These are phyloP conservation scores for Apodemus agrarius DNA, from an alignment of 2,797 vertebrate species.

Conservation along the genomic window DNA sequence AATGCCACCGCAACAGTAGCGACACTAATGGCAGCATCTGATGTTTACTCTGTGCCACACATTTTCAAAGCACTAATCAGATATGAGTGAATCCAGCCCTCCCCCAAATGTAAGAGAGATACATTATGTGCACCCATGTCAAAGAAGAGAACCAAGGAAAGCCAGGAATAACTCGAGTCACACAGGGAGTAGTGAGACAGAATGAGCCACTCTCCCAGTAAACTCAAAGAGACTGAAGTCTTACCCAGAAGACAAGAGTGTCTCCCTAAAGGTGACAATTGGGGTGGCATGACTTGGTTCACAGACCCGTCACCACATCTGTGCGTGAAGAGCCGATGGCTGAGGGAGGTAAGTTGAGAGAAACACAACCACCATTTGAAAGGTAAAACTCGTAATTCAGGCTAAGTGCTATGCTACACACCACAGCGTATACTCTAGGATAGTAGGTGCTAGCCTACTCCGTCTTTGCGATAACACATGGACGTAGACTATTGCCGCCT, in stretches of 20 bases:
- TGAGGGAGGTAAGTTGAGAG: not conserved
- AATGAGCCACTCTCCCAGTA: not conserved
- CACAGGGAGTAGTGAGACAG: not conserved
- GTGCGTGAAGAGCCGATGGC: not conserved
- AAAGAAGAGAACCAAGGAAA: not conserved
- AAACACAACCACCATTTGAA: not conserved
- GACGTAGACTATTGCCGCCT: not conserved
- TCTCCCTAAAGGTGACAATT: accelerated
- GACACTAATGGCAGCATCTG: not conserved
- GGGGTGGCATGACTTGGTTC: not conserved
- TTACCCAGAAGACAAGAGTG: not conserved
- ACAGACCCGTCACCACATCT: not conserved
- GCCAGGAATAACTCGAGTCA: not conserved
- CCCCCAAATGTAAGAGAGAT: not conserved
- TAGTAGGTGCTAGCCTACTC: accelerated
- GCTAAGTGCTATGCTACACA: accelerated
- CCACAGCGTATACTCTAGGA: not conserved
- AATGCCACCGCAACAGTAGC: not conserved
- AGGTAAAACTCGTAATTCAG: too few relatives aligned
- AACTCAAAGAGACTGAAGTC: not conserved
- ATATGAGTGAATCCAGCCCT: not conserved
- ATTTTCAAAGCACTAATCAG: not conserved
- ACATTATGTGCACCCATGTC: not conserved
- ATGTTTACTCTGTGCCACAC: not conserved
- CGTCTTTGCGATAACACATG: too few relatives aligned